Evolutionary conservation across 2,888 invertebrate genomes (phyloP).

Genomic region (Netelia virgata): DNA sequence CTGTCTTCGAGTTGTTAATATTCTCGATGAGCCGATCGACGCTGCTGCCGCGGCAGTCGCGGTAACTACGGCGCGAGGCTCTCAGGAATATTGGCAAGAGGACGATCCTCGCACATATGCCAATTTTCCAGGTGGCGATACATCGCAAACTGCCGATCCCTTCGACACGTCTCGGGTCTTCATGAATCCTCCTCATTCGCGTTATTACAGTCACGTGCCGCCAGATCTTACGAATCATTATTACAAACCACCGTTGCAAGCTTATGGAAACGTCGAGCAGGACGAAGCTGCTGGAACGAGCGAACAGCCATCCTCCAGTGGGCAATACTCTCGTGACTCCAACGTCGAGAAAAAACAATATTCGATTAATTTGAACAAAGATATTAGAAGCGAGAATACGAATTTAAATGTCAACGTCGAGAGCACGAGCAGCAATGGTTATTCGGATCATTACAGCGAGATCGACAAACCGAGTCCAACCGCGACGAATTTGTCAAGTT

Average conservation of each 20-base stretch:
- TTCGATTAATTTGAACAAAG: slow-evolving; percentile 77
- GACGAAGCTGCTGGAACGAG: slow-evolving; percentile 57
- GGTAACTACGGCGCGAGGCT: background rate
- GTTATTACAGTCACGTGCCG: slow-evolving; percentile 85
- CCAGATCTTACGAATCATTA: slow-evolving; percentile 78
- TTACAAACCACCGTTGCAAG: slow-evolving; percentile 72
- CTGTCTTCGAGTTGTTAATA: slow-evolving; percentile 81
- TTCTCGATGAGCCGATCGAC: slow-evolving; percentile 83
- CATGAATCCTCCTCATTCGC: slow-evolving; percentile 79
- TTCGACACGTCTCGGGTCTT: slow-evolving; percentile 88
- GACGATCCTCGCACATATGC: slow-evolving; percentile 80
- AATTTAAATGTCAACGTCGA: slow-evolving; percentile 77
- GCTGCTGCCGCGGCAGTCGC: slow-evolving; percentile 62
- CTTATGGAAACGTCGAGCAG: slow-evolving; percentile 79
- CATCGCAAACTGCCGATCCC: slow-evolving; percentile 86
- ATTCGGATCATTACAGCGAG: slow-evolving; percentile 80
- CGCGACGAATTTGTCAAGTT: slow-evolving; percentile 71
- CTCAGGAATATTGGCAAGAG: slow-evolving; percentile 77
- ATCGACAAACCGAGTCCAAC: slow-evolving; percentile 77
- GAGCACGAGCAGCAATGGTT: slow-evolving; percentile 67
- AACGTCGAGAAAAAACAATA: slow-evolving; percentile 73
- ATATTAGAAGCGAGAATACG: slow-evolving; percentile 77
- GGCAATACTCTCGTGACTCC: slow-evolving; percentile 68
- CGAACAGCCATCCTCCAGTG: slow-evolving; percentile 53
- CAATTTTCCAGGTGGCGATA: slow-evolving; percentile 78